Evolutionary conservation across 2,888 invertebrate genomes (phyloP).

Genomic region (Xylophagus ater): DNA sequence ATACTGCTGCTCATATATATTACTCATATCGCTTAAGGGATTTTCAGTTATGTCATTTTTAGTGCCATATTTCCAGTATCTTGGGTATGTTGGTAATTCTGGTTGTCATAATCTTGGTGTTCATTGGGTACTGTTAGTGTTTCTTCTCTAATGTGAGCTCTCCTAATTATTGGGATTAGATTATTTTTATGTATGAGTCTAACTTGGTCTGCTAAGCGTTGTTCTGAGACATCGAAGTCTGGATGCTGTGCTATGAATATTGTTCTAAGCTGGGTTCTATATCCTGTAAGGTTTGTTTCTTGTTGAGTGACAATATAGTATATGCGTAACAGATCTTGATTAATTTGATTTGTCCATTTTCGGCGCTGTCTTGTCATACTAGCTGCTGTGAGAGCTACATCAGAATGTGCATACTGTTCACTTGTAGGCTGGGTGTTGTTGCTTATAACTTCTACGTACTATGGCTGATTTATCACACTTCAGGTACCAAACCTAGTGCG

Average conservation of each 20-base stretch:
- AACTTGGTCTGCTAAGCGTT: slow-evolving; percentile 8
- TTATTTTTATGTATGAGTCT: slow-evolving; percentile 6
- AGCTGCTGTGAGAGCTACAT: slow-evolving; percentile 13
- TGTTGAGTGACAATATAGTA: slow-evolving; percentile 11
- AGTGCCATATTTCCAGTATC: no score
- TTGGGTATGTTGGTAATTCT: slow-evolving; percentile 6
- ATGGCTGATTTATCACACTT: slow-evolving; percentile 9
- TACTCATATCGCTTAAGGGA: no score
- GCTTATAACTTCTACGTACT: slow-evolving; percentile 7
- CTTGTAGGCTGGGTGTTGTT: slow-evolving; percentile 7
- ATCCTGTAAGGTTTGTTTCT: slow-evolving; percentile 11
- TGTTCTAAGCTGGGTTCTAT: slow-evolving; percentile 9
- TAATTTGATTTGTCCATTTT: slow-evolving; percentile 12
- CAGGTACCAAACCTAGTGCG: slow-evolving; percentile 8
- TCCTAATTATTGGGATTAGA: slow-evolving; percentile 4
- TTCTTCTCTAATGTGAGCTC: slow-evolving; percentile 1
- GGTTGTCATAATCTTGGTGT: not conserved
- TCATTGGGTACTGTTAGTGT: not conserved
- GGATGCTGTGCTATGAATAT: slow-evolving; percentile 10
- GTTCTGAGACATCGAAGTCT: slow-evolving; percentile 9
- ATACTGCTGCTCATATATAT: no score
- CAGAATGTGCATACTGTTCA: slow-evolving; percentile 14
- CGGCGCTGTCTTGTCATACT: slow-evolving; percentile 12
- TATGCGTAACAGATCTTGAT: slow-evolving; percentile 9
- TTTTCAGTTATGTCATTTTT: no score